Evolutionary conservation across 2,888 invertebrate species (phyloP), one percentile per base, ranked within the genome.

Genomic region (Spilarctia lutea): DNA sequence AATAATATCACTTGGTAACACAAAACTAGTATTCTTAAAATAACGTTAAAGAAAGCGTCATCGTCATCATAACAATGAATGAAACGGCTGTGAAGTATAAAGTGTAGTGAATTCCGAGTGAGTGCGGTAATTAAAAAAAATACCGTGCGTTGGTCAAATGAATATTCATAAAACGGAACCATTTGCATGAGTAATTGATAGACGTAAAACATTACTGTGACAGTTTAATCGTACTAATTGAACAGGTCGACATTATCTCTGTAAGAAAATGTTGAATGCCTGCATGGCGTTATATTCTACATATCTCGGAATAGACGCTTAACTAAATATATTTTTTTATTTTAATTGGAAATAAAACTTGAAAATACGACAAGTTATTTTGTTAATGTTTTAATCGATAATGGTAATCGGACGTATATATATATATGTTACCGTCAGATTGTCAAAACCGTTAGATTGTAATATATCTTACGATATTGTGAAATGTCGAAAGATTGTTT

Each of bases 111-210:
- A 81, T 79, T 69, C 39, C 71, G 74, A 78, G 72, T 78, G 73
- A 77, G 74, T 66, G 70, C 67, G 70, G 80, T 76, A 74, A 75
- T 84, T 78, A 80, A 80, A 83, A 72, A 76, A 78, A 69, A 73
- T 71, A 87, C 79, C 83, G 79, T 76, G 86, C 83, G 85, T 83
- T 82, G 86, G 85, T 80, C 78, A 79, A 83, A 89, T 93, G 89
- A 92, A 94, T 93, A 94, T 93, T 92, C 90, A 94, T 92, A 87
- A 85, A 86, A 81, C 83, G 80, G 87, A 85, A 86, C 83, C 86
- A 93, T 93, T 93, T 92, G 91, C 94, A 94, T 94, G 89, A 90
- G 90, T 92, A 93, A 94, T 93, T 91, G 91, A 91, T 91, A 90
- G 88, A 90, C 91, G 89, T 90, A 89, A 91, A 93, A 91, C 90